These are phyloP conservation scores for Suillia variegata DNA, from an alignment of 2,888 invertebrate genomes.

Conservation along the genomic window DNA sequence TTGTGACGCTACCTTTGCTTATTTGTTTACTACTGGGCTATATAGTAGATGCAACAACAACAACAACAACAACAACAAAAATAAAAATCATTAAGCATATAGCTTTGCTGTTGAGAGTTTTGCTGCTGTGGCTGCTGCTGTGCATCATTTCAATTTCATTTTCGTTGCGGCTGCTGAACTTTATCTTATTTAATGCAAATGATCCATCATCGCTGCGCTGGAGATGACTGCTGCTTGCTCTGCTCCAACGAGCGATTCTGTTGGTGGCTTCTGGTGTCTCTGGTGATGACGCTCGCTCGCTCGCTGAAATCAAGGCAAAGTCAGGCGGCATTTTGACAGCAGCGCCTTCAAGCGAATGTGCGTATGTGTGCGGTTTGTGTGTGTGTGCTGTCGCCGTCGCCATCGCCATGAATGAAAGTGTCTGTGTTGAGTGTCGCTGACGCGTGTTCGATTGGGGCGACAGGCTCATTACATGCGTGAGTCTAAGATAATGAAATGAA, in stretches of 20 bases:
- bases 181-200: conserved; percentile 35
- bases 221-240: neutral
- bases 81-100: too few species aligned
- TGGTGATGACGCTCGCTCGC: neutral
- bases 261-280: too few species aligned
- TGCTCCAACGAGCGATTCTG: too few species aligned
- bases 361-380: too few species aligned
- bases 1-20: neutral
- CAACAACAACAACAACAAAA: neutral
- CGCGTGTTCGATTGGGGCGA: conserved; percentile 41
- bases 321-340: too few species aligned
- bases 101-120: neutral
- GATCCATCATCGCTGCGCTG: conserved; percentile 11
- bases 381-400: too few species aligned
- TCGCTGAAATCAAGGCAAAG: neutral
- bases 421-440: conserved; percentile 41
- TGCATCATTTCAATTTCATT: neutral
- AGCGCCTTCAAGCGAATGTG: too few species aligned
- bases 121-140: neutral
- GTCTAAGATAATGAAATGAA: too few species aligned
- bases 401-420: conserved; percentile 4
- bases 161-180: conserved; percentile 18
- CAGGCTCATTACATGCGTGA: conserved; percentile 17
- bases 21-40: too few species aligned
- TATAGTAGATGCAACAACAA: neutral